These are phyloP conservation scores for Pantala flavescens DNA, from an alignment of 1,140 invertebrate genomes.

Conservation along the genomic window DNA sequence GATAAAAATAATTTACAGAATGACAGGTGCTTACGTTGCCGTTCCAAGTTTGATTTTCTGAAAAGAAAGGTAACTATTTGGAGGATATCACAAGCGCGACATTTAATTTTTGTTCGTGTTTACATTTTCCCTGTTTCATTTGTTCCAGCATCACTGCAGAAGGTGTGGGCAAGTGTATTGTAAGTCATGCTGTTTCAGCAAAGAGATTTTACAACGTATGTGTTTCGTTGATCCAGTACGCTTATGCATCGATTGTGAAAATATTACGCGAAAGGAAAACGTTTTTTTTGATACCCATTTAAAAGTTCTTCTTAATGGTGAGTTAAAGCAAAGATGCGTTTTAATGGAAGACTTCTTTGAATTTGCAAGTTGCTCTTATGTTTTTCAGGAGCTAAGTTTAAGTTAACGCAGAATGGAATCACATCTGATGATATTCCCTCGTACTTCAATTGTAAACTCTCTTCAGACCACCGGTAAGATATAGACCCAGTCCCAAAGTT, in stretches of 20 bases:
- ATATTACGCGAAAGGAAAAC: slow-evolving; percentile 38
- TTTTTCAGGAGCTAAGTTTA: not conserved
- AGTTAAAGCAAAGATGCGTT: not conserved
- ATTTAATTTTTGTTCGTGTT: not conserved
- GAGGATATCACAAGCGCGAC: too few relatives aligned
- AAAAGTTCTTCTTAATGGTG: slow-evolving; percentile 38
- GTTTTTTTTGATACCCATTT: slow-evolving; percentile 43
- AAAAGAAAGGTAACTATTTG: slow-evolving; percentile 35
- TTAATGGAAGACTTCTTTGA: too few relatives aligned
- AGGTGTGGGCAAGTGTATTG: slow-evolving; percentile 45
- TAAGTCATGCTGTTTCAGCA: slow-evolving; percentile 36
- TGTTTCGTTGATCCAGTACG: slow-evolving; percentile 46
- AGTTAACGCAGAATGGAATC: not conserved
- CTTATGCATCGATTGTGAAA: slow-evolving; percentile 35
- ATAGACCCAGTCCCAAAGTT: too few relatives aligned
- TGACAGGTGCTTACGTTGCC: slow-evolving; percentile 33
- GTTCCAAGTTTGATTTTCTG: slow-evolving; percentile 37
- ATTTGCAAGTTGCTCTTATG: not conserved
- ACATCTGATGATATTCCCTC: not conserved
- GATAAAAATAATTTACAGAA: slow-evolving; percentile 31
- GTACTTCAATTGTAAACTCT: not conserved
- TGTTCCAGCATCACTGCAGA: slow-evolving; percentile 43
- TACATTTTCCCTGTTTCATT: slow-evolving; percentile 15
- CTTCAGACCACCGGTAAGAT: not conserved
- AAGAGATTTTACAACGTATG: slow-evolving; percentile 39